Percentiles rank a stretch among this genome's conserved stretches.
Conservation (phyloP, 2,113 vertebrate species). For the Microcebus ravelobensis region DNA sequence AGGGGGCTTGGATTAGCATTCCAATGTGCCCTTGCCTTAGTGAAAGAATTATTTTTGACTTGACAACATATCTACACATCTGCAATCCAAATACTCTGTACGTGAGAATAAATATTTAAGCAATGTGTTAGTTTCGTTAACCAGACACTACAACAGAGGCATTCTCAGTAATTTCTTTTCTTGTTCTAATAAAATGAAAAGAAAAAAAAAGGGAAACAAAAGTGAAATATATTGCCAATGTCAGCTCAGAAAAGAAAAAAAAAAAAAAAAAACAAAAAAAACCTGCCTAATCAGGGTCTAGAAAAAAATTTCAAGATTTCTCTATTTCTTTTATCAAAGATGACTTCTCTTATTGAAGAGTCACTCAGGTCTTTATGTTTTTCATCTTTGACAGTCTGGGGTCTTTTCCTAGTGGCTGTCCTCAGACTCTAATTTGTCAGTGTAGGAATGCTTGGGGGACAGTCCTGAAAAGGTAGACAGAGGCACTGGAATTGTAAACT, state of each 20-base stretch:
- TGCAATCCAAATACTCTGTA: constrained; percentile 30
- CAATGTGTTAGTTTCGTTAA: not conserved
- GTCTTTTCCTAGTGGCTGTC: not conserved
- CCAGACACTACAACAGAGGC: not conserved
- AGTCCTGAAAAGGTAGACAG: not conserved
- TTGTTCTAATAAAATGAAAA: constrained; percentile 39
- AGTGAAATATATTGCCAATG: not conserved
- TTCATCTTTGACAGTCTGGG: constrained; percentile 31
- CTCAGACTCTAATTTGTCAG: not conserved
- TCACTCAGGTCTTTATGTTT: constrained; percentile 11
- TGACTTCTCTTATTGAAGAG: not conserved
- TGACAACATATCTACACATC: not conserved
- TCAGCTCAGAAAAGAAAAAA: not conserved
- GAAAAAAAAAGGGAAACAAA: not conserved
- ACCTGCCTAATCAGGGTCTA: not conserved
- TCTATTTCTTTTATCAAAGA: constrained; percentile 44
- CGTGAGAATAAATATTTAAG: constrained; percentile 52
- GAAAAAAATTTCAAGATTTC: not conserved
- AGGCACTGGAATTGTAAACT: not conserved
- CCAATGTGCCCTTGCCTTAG: not conserved
- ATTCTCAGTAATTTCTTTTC: not conserved
- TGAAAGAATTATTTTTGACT: constrained; percentile 39
- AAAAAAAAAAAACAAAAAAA: no score
- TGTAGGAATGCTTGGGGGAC: not conserved
- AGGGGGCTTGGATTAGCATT: not conserved